These are phyloP conservation scores for Alosa sapidissima DNA, from an alignment of 2,797 vertebrate species.

Conservation along the genomic window DNA sequence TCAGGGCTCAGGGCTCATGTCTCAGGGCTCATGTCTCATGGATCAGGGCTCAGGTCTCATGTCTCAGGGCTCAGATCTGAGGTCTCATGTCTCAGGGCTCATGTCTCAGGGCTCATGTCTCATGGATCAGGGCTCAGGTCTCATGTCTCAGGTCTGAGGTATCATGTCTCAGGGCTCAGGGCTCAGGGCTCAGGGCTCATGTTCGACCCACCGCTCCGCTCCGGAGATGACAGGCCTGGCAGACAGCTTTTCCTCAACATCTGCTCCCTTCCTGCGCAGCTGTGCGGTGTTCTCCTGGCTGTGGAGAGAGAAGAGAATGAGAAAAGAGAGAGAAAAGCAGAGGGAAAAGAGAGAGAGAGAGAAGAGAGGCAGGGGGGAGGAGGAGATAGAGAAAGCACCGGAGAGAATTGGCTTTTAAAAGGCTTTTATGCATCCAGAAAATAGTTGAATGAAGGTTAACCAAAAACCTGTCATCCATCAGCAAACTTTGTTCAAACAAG, in stretches of 20 bases:
- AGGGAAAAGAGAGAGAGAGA: not conserved
- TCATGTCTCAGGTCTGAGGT: too few species aligned
- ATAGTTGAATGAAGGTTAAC: not conserved
- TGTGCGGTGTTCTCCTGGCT: constrained; percentile 27
- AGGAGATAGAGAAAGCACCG: not conserved
- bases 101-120: too few species aligned
- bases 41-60: too few species aligned
- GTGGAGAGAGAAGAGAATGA: constrained; percentile 29
- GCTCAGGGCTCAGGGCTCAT: too few species aligned
- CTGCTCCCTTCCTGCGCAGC: constrained; percentile 43
- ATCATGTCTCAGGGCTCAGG: too few species aligned
- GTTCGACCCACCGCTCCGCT: too few species aligned
- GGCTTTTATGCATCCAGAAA: not conserved
- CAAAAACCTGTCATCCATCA: not conserved
- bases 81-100: too few species aligned
- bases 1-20: too few species aligned
- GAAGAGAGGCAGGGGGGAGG: not conserved
- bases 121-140: too few species aligned
- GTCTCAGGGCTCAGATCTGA: too few species aligned
- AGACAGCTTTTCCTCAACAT: constrained; percentile 34
- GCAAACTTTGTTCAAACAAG: not conserved
- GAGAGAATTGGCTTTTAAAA: not conserved
- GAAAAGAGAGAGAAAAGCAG: constrained; percentile 31
- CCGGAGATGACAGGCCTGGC: constrained; percentile 21
- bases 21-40: too few species aligned